Evolutionary conservation across 2,888 invertebrate species (phyloP).

Genomic region (Petrolisthes cinctipes): DNA sequence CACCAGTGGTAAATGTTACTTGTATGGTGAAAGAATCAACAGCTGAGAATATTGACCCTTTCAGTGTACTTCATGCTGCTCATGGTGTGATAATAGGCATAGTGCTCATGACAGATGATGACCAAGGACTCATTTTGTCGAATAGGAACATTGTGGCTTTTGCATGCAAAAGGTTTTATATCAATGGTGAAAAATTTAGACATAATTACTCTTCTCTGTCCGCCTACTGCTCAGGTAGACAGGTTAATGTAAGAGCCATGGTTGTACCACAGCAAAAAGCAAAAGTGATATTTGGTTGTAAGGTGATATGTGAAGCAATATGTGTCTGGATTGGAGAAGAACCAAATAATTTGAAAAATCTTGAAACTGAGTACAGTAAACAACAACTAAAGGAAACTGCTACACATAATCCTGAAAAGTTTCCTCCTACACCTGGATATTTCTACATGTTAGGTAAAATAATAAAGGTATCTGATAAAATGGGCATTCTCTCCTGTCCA

Average conservation of each 20-base stretch:
- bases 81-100: slow-evolving; percentile 23
- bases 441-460: slow-evolving; percentile 5
- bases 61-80: neutral
- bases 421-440: neutral
- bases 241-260: slow-evolving; percentile 23
- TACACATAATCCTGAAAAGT: neutral
- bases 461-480: neutral
- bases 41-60: neutral
- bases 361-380: neutral
- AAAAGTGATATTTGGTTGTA: slow-evolving; percentile 31
- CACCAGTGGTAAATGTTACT: neutral
- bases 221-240: slow-evolving; percentile 14
- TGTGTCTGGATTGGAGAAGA: slow-evolving; percentile 44
- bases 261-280: slow-evolving; percentile 29
- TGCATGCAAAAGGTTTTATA: slow-evolving; percentile 27
- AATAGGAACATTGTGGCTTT: slow-evolving; percentile 25
- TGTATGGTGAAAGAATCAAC: neutral
- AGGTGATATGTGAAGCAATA: slow-evolving; percentile 35
- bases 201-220: neutral
- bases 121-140: slow-evolving; percentile 23
- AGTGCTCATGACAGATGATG: slow-evolving; percentile 22
- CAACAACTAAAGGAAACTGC: neutral
- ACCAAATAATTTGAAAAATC: slow-evolving; percentile 9
- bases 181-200: slow-evolving; percentile 19
- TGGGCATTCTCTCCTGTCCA: slow-evolving; percentile 23